These are phyloP conservation scores for Dynastes grantii DNA, from an alignment of 2,888 invertebrate species.

Conservation along the genomic window DNA sequence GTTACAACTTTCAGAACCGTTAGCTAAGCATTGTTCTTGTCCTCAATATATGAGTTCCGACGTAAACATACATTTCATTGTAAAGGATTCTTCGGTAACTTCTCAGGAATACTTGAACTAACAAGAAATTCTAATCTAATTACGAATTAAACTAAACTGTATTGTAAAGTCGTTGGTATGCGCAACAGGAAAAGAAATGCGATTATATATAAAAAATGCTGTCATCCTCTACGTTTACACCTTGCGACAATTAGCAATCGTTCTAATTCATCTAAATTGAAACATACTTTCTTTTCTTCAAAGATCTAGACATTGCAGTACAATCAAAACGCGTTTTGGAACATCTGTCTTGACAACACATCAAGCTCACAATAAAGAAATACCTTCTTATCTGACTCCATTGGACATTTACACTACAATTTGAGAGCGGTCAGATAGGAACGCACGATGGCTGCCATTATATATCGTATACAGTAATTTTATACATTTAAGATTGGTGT, in stretches of 20 bases:
- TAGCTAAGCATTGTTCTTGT: too few species aligned
- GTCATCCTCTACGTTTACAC: neutral
- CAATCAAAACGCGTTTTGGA: conserved; percentile 26
- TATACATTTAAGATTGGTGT: conserved; percentile 64
- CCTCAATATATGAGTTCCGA: too few species aligned
- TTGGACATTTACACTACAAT: conserved; percentile 66
- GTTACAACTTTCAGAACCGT: too few species aligned
- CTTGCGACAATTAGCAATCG: conserved; percentile 25
- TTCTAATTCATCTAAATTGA: conserved; percentile 22
- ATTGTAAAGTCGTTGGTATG: too few species aligned
- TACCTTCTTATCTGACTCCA: conserved; percentile 51
- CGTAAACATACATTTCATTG: too few species aligned
- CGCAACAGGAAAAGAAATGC: too few species aligned
- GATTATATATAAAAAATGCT: too few species aligned
- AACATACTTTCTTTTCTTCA: conserved; percentile 22
- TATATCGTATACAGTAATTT: conserved; percentile 66
- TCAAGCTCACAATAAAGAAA: conserved; percentile 52
- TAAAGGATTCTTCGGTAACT: too few species aligned
- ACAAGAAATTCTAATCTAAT: too few species aligned
- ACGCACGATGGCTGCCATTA: neutral
- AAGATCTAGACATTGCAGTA: neutral
- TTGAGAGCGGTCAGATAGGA: conserved; percentile 61
- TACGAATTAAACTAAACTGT: too few species aligned
- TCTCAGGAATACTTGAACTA: too few species aligned
- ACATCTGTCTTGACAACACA: conserved; percentile 53